Evolutionary conservation across 1,140 invertebrate species (phyloP), one percentile per base, ranked within the genome.

Genomic region (Ceratina japonica): DNA sequence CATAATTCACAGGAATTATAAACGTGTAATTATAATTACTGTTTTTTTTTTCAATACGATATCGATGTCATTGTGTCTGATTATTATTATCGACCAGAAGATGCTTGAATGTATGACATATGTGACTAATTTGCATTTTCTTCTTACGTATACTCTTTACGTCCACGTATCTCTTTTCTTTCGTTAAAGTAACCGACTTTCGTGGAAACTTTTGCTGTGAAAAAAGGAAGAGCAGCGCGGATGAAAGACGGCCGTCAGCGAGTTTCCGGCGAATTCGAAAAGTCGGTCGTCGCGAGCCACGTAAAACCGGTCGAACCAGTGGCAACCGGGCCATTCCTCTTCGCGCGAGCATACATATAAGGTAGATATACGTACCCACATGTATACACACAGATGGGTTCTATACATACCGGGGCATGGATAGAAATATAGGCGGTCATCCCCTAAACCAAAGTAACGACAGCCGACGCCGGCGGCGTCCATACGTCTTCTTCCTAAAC

Each of bases 361-460:
- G 37, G 5, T 44, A 44, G 5, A 44, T 8, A 0, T 10, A 44
- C 5, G 37, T 10, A 10, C 5, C 5, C 5, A 44, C 37, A 44
- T 16, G 58, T 63, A 51, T 54, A 64, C 64, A 72, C 54, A 79
- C 16, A 54, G 37, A 74, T 31, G 22, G 22, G 13, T 31, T 51
- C 51, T 44, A 44, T 44, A 44, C 37, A 64, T n/a, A n/a, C 22
- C 22, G 27, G 27, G 66, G 37, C 37, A 10, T 10, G 70, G 77
- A 80, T 84, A 82, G 75, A 86, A 86, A 86, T 86, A 86, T 86
- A 85, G 86, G 83, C 75, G 82, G 85, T 85, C 85, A 87, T 87
- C 84, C 85, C 85, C 83, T 85, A 83, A 87, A 87, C 83, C 85
- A 83, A 87, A 87, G 82, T 87, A 87, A 87, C 86, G 86, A 87